Base-by-base conservation (phyloP, 2,797 vertebrate genomes). In the Phalloptychus januarius region DNA sequence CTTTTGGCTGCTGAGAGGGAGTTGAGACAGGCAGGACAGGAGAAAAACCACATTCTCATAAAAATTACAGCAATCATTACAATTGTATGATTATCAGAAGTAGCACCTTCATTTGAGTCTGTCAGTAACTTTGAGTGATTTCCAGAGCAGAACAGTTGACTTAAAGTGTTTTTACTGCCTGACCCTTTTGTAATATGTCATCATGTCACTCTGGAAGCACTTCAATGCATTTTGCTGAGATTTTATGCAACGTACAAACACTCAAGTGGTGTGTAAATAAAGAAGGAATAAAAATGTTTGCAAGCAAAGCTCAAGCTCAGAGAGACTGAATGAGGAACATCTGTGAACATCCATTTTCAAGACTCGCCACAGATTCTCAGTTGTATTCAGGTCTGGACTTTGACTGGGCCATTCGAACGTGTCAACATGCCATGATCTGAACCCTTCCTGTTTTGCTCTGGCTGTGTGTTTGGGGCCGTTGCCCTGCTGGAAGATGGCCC, bases 21-120 rank as follows among this genome's bases (percentile, higher is more conserved):
- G 78, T 71, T 87, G 84, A 90, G 77, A 74, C 72, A 89, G 86
- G 74, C 79, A 92, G 87, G 38, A 44, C 23, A n/a, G 13, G 12
- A 44, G 40, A 44, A 42, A 70, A 70, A 10, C 23, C 67, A 44
- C 67, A 15, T 70, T 70, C 38, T 70, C 67, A 44, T 70, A 28
- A 25, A 74, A 82, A 87, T 82, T 79, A 81, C 86, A 84, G 87
- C 85, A 71, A 76, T 81, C 91, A 89, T 77, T 76, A 80, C 88
- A 80, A 83, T 56, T 85, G 88, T 85, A 82, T 63, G 72, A 88
- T 89, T 74, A 84, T 90, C 79, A 79, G 82, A 63, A 69, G 76
- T 85, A 84, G 78, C 79, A 84, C 75, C 84, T 63, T 18, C 33
- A 46, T 79, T 86, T 79, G 81, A 78, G 79, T 83, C 81, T 42